Conservation (phyloP, 2,888 invertebrate genomes). For the Drosophila mimetica region DNA sequence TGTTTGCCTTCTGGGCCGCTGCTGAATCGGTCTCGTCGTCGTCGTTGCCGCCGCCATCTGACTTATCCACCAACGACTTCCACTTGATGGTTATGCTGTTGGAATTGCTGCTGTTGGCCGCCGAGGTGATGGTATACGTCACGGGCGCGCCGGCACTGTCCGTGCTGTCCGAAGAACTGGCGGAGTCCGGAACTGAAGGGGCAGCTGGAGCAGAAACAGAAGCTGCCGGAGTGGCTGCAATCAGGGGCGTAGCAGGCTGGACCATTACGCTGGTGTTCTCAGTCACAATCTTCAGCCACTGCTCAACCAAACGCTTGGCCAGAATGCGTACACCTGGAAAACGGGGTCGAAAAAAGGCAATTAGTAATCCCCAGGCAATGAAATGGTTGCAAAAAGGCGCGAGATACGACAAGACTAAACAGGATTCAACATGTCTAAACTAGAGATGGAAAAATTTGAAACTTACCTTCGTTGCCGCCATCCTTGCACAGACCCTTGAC, state of each 20-base stretch:
- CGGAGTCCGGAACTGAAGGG: constrained; percentile 33
- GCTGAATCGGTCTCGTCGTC: constrained; percentile 62
- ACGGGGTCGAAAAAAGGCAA: constrained; percentile 27
- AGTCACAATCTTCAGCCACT: constrained; percentile 95
- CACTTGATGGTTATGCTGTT: constrained; percentile 85
- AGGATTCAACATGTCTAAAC: not conserved
- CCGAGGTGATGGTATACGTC: constrained; percentile 75
- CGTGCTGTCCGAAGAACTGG: constrained; percentile 78
- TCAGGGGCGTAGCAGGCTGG: constrained; percentile 5
- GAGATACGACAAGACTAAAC: constrained; percentile 4
- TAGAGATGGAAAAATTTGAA: not conserved
- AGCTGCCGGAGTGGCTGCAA: constrained; percentile 11
- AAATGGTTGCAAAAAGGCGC: not conserved
- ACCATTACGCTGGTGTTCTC: constrained; percentile 86
- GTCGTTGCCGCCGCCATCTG: constrained; percentile 33
- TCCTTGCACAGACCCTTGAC: constrained; percentile 94
- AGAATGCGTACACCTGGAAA: constrained; percentile 90
- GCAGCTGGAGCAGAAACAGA: not conserved
- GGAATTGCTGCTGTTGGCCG: constrained; percentile 69
- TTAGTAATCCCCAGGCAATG: constrained; percentile 14
- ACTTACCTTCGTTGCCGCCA: constrained; percentile 92
- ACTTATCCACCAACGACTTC: constrained; percentile 80
- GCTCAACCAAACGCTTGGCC: constrained; percentile 93
- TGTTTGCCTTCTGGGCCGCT: constrained; percentile 45
- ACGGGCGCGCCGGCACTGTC: constrained; percentile 82